A percentile compares a stretch with the other conserved stretches of the same genome.
Conservation (phyloP, 2,888 invertebrate species). For the Hanleya hanleyi region DNA sequence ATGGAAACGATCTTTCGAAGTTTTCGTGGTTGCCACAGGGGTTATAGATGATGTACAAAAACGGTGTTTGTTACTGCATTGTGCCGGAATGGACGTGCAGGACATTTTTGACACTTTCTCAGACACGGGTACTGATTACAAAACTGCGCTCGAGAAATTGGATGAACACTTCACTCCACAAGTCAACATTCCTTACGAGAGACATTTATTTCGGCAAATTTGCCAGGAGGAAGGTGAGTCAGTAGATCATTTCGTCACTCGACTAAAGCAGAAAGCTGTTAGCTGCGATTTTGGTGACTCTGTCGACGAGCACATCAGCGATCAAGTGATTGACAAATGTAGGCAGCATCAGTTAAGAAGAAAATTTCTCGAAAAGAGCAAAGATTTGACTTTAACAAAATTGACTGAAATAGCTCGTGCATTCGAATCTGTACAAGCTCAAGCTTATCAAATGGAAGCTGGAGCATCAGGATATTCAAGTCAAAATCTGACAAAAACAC, state of each 20-base stretch:
- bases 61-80: slow-evolving; percentile 25
- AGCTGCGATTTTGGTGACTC: slow-evolving; percentile 31
- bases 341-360: slow-evolving; percentile 11
- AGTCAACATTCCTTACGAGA: slow-evolving; percentile 8
- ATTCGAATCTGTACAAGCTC: not conserved
- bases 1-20: slow-evolving; percentile 18
- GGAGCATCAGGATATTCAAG: too few species aligned
- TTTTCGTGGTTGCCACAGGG: slow-evolving; percentile 16
- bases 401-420: slow-evolving; percentile 26
- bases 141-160: not conserved
- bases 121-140: not conserved
- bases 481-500: not conserved
- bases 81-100: slow-evolving; percentile 32
- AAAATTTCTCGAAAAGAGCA: slow-evolving; percentile 29
- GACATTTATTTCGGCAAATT: slow-evolving; percentile 28
- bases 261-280: slow-evolving; percentile 24
- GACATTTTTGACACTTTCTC: slow-evolving; percentile 17
- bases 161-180: not conserved
- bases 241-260: slow-evolving; percentile 31
- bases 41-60: slow-evolving; percentile 19
- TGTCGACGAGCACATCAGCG: slow-evolving; percentile 25
- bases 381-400: slow-evolving; percentile 20
- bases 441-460: not conserved
- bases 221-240: slow-evolving; percentile 23
- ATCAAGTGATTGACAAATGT: slow-evolving; percentile 40